Base-by-base conservation (phyloP, 2,888 invertebrate species). In the Drosophila prostipennis region DNA sequence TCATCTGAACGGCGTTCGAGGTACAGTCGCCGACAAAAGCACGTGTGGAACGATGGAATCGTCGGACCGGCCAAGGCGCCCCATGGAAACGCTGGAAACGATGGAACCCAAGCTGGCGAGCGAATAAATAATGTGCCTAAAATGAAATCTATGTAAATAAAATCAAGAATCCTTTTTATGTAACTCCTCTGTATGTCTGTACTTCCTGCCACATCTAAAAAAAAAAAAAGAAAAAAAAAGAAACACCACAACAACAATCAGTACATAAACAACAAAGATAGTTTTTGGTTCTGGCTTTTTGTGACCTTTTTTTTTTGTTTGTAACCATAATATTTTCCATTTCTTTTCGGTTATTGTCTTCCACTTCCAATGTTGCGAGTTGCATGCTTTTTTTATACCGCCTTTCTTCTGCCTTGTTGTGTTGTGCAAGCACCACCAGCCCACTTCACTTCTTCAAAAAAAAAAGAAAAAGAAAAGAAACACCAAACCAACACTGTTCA, bases 1-100 rank as follows among this genome's bases (percentile, higher is more conserved):
- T 26, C 84, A 84, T 56, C 77, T 85, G 19, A 78, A 81, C 37
- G 74, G 53, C 40, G 10, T 40, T 48, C 40, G 43, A 43, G 45
- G 69, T 37, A 54, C 54, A 53, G 67, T 39, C 29, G 16, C 37
- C 26, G 42, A 53, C 58, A 40, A 19, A 39, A 39, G 26, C 19
- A 1, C 0, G 7, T 10, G n/a, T 11, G 64, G 23, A 63, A 56
- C 76, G 39, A 53, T 42, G 77, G 61, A 67, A 72, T 26, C 53
- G 74, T 57, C 70, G 51, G 74, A 13, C 29, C 0, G 16, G 29
- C 29, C 8, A 3, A 23, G 11, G 14, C 11, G 11, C 34, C 5
- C 19, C 13, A 2, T 10, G 49, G 26, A 29, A 8, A 11, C 8
- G 11, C 29, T 19, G 23, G 53, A 23, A 40, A 14, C 32, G 34